Base-by-base conservation (phyloP, 2,888 invertebrate species). In the Cryptophagus acutangulus region DNA sequence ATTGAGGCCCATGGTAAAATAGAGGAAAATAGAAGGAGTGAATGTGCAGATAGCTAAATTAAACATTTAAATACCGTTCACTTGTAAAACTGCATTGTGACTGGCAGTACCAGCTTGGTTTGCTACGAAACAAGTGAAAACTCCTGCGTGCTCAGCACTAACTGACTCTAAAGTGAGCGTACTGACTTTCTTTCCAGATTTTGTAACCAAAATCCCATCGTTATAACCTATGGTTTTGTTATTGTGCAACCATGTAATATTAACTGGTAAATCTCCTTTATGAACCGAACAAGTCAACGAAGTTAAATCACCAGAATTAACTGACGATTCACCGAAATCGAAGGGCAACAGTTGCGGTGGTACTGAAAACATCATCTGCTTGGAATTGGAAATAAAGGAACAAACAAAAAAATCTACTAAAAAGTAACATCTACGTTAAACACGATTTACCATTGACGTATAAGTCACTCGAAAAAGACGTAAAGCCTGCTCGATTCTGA, bases 111-210 rank as follows among this genome's bases (percentile, higher is more conserved):
- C 84, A 64, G 82, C 82, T 50, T 69, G 66, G 70, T 86, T 87
- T 50, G 75, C 75, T 40, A 83, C 86, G 53, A 76, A 75, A 70
- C 87, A 88, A 34, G 84, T 84, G 66, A 86, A 87, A 65, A 79
- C 81, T 49, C 87, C 87, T 33, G 80, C 76, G 67, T 87, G 83
- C 52, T 76, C 69, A 30, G 74, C 76, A 34, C 74, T 72, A 38
- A 80, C 79, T 16, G 76, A 74, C 55, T 79, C 77, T 47, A 82
- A 80, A 53, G 76, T 77, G 49, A 81, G 64, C 46, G 77, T 74
- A 61, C 76, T 77, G 50, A 75, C 73, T 55, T 71, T 71, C 45
- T 70, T 71, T 43, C 71, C 70, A 36, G 66, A 68, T 51, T 65
- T 67, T 28, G 64, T 59, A 36, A 72, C 61, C 5, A 65, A 55